phyloP scores from a whole-genome alignment of 2,113 vertebrate genomes.

The Myiopsitta monachus region DNA sequence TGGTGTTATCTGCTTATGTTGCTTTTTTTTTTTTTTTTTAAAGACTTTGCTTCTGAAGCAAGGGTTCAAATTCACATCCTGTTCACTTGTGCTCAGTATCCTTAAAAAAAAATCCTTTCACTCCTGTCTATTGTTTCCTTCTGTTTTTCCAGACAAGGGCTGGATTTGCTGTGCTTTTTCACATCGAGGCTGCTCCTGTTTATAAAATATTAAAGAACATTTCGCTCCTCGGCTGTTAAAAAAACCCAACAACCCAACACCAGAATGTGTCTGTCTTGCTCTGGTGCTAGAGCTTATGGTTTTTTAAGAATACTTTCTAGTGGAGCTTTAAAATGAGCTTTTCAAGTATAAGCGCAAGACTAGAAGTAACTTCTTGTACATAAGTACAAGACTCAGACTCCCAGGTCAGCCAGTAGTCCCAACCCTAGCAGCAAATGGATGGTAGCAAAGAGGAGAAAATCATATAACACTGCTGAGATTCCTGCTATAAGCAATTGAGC shows the following conservation, averaged over 20 bases:
- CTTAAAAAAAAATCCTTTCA: neutral
- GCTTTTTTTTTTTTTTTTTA: neutral
- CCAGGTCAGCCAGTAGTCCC: neutral
- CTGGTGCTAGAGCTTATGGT: neutral
- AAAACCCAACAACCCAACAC: neutral
- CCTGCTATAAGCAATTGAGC: neutral
- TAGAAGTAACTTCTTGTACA: neutral
- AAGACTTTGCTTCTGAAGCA: neutral
- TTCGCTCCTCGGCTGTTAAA: neutral
- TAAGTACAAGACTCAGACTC: neutral
- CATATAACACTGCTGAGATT: neutral
- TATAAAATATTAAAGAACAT: neutral
- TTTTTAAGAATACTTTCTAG: neutral
- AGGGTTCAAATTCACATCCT: slow-evolving; percentile 22
- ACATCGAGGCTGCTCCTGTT: neutral
- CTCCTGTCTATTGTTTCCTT: slow-evolving; percentile 33
- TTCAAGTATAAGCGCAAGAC: neutral
- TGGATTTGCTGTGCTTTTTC: neutral
- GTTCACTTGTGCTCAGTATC: neutral
- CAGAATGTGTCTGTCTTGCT: neutral
- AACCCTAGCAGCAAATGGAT: neutral
- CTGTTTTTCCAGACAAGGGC: slow-evolving; percentile 1
- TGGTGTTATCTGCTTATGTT: neutral
- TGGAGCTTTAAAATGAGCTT: neutral
- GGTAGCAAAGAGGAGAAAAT: neutral